Evolutionary conservation across 2,888 invertebrate species (phyloP).

Genomic region (Trichacis sp.): DNA sequence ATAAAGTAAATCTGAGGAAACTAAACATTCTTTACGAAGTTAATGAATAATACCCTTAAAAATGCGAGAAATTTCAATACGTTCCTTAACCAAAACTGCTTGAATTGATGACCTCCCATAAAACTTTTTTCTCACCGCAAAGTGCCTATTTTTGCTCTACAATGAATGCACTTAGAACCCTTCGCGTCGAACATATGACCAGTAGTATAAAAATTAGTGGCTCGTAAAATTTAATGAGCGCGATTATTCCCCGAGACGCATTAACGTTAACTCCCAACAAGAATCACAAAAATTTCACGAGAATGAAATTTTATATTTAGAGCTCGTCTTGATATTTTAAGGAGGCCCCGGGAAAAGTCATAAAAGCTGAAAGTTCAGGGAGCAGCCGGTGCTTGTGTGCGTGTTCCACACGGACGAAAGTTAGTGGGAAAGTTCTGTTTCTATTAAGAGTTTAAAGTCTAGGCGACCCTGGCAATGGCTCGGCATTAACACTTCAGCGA

Average conservation of each 20-base stretch:
- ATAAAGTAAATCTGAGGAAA: no score
- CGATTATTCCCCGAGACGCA: neutral
- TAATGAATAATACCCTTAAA: no score
- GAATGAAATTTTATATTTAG: neutral
- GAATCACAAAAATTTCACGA: neutral
- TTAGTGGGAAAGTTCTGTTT: slow-evolving; percentile 25
- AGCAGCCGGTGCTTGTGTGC: neutral
- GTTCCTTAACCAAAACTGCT: no score
- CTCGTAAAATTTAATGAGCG: neutral
- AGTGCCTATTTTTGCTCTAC: no score
- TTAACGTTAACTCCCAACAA: no score
- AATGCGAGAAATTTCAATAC: no score
- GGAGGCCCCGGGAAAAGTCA: neutral
- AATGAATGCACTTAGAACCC: no score
- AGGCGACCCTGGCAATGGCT: slow-evolving; percentile 19
- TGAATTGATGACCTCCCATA: no score
- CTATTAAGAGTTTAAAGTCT: slow-evolving; percentile 37
- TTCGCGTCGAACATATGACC: no score
- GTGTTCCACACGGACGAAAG: neutral
- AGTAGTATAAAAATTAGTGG: neutral
- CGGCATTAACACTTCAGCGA: slow-evolving; percentile 35
- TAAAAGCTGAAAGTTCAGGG: slow-evolving; percentile 1
- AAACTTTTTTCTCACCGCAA: no score
- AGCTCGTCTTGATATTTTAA: neutral
- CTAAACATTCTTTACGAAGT: no score